Evolutionary conservation across 2,888 invertebrate species (phyloP), one percentile per base, ranked within the genome.

Genomic region (Tenthredo distinguenda): DNA sequence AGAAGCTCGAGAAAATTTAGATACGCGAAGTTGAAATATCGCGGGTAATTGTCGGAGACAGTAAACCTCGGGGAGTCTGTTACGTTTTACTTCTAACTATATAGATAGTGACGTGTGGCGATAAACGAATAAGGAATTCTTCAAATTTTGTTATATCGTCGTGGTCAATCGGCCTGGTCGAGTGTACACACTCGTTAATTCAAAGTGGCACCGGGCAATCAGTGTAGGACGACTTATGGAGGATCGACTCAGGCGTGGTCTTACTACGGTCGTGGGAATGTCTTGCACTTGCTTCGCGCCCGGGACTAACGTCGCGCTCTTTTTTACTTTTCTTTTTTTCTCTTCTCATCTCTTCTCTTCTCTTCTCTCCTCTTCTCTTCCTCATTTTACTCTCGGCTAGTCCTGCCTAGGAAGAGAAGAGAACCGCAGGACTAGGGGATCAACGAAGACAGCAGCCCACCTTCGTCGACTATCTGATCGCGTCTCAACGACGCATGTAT

Each of bases 171-270:
- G 81, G 40, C 12, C 58, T n/a, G 26, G 47, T 62, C 18, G 21
- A 37, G n/a, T 81, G 62, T 81, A 68, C 47, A 68, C 83, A 83
- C 83, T 83, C 83, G 83, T 65, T 83, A 83, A 83, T 83, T 83
- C 68, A 83, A 83, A 83, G 31, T 83, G 83, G 83, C 83, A 83
- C 71, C 83, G 7, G 83, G 83, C 83, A 83, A 83, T 83, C 83
- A 68, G 83, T 71, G 83, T 83, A 83, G 68, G 50, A 43, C 83
- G 68, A 83, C 68, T 83, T 71, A 71, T 47, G 83, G 83, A 83
- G 65, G 65, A 83, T 68, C 83, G 68, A 71, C 47, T 83, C 83
- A 83, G 83, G 83, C 83, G 83, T 83, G 83, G 83, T 83, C 82
- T 79, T 81, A 31, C 79, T 47, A 83, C 43, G 83, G 68, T 83